Conservation (phyloP, 2,888 invertebrate genomes). For the Fissipunctia ypsillon region DNA sequence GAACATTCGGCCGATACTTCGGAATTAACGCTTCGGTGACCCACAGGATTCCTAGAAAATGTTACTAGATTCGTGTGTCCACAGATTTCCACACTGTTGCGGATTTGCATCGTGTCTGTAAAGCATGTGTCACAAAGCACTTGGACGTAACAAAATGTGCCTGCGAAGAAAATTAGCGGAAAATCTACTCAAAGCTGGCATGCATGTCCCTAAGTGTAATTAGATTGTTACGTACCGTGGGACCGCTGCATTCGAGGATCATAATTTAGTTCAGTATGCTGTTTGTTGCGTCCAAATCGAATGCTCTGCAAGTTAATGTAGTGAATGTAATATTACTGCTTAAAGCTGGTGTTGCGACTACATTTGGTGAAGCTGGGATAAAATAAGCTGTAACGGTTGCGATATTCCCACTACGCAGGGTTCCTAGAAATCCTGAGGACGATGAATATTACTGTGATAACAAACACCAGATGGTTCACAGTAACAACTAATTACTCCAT, state of each 20-base stretch:
- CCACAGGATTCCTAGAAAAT: too few species aligned
- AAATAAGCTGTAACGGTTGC: not conserved
- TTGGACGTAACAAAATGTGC: conserved; percentile 31
- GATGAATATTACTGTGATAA: not conserved
- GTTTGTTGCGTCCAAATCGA: conserved; percentile 33
- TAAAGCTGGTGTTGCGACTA: conserved; percentile 1
- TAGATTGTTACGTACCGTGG: conserved; percentile 5
- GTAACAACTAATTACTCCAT: not conserved
- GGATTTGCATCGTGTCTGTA: conserved; percentile 66
- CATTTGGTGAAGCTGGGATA: not conserved
- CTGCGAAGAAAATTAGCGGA: conserved; percentile 51
- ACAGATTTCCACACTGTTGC: conserved; percentile 45
- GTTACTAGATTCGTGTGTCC: conserved; percentile 30
- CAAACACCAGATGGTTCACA: not conserved
- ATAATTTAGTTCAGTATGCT: conserved; percentile 32
- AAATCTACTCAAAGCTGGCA: conserved; percentile 47
- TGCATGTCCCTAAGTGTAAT: conserved; percentile 9
- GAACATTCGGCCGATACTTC: too few species aligned
- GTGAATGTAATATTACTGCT: not conserved
- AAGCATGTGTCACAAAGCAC: conserved; percentile 64
- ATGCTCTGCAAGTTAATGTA: not conserved
- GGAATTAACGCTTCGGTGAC: too few species aligned
- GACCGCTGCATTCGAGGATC: conserved; percentile 21
- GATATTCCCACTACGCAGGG: not conserved
- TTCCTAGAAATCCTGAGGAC: not conserved